These are phyloP conservation scores for Parotocinclus haroldoi DNA, from an alignment of 2,797 vertebrate species.

Conservation along the genomic window DNA sequence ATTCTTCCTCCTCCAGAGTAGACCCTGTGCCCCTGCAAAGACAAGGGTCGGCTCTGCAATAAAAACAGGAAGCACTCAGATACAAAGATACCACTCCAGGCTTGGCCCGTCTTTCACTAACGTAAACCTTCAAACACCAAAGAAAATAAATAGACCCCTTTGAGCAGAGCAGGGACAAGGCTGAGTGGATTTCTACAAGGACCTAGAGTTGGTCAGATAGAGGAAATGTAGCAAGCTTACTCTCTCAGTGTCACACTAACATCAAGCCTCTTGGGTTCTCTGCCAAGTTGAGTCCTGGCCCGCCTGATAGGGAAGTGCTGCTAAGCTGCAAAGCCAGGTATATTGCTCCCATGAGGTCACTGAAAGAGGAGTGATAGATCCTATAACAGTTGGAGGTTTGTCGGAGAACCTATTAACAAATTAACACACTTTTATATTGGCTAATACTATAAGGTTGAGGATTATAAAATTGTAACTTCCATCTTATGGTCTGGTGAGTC, in stretches of 20 bases:
- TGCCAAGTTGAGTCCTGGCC: constrained; percentile 64
- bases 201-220: constrained; percentile 59
- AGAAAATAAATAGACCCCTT: constrained; percentile 72
- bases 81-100: constrained; percentile 82
- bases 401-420: constrained; percentile 44
- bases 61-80: constrained; percentile 91
- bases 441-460: constrained; percentile 11
- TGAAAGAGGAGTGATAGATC: constrained; percentile 72
- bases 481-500: background rate
- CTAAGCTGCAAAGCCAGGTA: constrained; percentile 80
- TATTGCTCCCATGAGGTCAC: constrained; percentile 74
- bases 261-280: constrained; percentile 73
- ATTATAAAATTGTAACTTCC: constrained; percentile 19
- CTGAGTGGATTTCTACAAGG: constrained; percentile 35
- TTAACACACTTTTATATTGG: constrained; percentile 32
- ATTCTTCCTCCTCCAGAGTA: constrained; percentile 77
- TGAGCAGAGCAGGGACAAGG: constrained; percentile 49
- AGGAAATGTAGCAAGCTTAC: constrained; percentile 50
- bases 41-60: constrained; percentile 81
- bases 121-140: constrained; percentile 69
- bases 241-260: constrained; percentile 38
- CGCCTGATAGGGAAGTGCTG: constrained; percentile 72
- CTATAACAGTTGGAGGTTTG: constrained; percentile 59
- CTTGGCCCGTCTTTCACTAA: constrained; percentile 69
- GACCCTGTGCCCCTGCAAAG: constrained; percentile 83